Percentiles rank a stretch among this genome's conserved stretches.
These are phyloP conservation scores for Paramormyrops hopkinsi DNA, from an alignment of 2,797 vertebrate species.

Conservation along the genomic window DNA sequence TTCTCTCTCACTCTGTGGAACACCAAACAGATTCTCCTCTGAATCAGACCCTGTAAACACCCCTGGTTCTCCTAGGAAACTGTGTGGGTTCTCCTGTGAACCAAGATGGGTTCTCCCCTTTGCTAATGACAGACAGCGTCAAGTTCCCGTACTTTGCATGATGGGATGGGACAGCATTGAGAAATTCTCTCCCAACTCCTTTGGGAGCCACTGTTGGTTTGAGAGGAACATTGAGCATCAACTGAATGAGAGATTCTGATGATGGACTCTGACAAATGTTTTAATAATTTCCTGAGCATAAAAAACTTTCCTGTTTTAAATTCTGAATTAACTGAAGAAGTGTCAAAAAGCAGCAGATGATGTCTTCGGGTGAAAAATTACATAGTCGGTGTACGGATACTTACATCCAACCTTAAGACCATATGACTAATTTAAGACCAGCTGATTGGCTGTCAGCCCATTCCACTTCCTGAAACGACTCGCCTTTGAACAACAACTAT, in stretches of 20 bases:
- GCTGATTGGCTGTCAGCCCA: not conserved
- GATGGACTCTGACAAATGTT: not conserved
- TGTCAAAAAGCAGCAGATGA: not conserved
- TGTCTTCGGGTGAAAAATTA: not conserved
- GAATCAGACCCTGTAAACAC: not conserved
- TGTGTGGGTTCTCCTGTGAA: not conserved
- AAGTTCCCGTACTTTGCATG: not conserved
- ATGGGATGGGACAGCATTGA: not conserved
- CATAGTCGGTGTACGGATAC: not conserved
- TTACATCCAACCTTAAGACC: not conserved
- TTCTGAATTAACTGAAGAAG: not conserved
- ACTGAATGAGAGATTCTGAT: not conserved
- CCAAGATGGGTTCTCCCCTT: not conserved
- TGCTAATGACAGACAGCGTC: not conserved
- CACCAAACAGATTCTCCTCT: not conserved
- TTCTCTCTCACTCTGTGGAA: not conserved
- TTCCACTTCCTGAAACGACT: not conserved
- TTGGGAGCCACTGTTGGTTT: not conserved
- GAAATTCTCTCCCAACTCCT: not conserved
- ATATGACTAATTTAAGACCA: not conserved
- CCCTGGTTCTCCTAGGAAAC: not conserved
- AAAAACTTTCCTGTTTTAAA: not conserved
- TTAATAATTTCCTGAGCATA: not conserved
- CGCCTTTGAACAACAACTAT: not conserved
- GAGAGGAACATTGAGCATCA: not conserved